Base-by-base conservation (phyloP, 2,888 invertebrate species). In the Corbicula japonica region DNA sequence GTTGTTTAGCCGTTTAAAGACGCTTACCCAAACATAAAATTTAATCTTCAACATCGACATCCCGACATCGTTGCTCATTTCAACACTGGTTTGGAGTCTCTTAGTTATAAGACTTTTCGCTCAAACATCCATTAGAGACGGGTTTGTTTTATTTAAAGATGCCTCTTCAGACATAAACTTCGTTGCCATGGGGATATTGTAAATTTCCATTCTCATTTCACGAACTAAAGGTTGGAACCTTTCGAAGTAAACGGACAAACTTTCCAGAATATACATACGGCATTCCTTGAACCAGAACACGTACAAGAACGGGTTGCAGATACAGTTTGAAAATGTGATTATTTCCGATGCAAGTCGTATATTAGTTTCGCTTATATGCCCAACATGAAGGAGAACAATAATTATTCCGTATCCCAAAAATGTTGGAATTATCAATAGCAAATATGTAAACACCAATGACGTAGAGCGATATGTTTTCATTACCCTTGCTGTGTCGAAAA, bases 241-340 rank as follows among this genome's bases (percentile, higher is more conserved):
- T 52, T 18, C 28, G 26, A 34, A 52, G 10, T 26, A 35, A 1
- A 23, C 10, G 15, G 38, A 48, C 35, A 50, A 23, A 35, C 1
- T 18, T 38, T 8, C 38, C 2, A 65, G 30, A 0, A 65, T 28
- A 6, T 38, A 18, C 2, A 65, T 28, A 6, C 65, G 34, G 12
- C 65, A 35, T 35, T 65, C 65, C n/a, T 54, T 65, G n/a, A 52
- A 65, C 65, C 65, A 65, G 1, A 65, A 3, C 8, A 65, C 65
- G n/a, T 65, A 65, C 1, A 65, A 23, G 23, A 65, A 65, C 8
- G 65, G 65, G 28, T 65, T 54, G 1, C 52, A 35, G 6, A 65
- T 12, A 28, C 52, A 65, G 28, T 65, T 65, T 18, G 8, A 52
- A 3, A 65, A 21, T 10, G 65, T 52, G 15, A 65, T 54, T 0